These are phyloP conservation scores for Noctua comes DNA, from an alignment of 2,888 invertebrate species.

Conservation along the genomic window DNA sequence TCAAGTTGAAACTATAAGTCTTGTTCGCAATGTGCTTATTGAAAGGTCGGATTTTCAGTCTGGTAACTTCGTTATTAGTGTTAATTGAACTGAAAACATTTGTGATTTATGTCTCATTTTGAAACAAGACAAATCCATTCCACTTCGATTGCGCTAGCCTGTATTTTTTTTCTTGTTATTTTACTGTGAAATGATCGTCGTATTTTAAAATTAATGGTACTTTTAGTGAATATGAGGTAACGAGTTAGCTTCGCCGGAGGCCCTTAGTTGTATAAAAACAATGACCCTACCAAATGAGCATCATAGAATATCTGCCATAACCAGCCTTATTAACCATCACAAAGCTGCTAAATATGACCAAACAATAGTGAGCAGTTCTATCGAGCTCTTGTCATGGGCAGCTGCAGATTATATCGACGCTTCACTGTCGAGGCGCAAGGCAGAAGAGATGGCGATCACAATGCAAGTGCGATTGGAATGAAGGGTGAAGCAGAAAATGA, in stretches of 20 bases:
- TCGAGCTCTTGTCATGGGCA: slow-evolving; percentile 42
- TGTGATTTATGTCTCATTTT: neutral
- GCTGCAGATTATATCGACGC: slow-evolving; percentile 53
- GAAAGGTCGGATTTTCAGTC: neutral
- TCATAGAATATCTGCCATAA: neutral
- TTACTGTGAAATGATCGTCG: too few relatives aligned
- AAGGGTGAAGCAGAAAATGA: slow-evolving; percentile 3
- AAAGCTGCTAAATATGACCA: slow-evolving; percentile 26
- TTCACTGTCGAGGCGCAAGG: slow-evolving; percentile 43
- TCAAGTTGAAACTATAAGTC: neutral
- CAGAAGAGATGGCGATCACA: slow-evolving; percentile 33
- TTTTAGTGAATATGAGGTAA: too few relatives aligned
- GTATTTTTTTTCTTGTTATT: neutral
- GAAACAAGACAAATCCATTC: neutral
- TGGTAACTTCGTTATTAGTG: neutral
- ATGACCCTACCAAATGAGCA: neutral
- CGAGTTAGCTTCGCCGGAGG: too few relatives aligned
- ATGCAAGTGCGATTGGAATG: slow-evolving; percentile 13
- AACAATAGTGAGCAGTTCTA: slow-evolving; percentile 47
- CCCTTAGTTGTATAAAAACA: neutral
- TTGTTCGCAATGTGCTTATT: neutral
- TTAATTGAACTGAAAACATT: neutral
- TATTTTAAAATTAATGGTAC: too few relatives aligned
- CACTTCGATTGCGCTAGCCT: neutral
- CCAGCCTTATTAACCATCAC: slow-evolving; percentile 18